Conservation (phyloP, 2,888 invertebrate species). For the Lysandra coridon region DNA sequence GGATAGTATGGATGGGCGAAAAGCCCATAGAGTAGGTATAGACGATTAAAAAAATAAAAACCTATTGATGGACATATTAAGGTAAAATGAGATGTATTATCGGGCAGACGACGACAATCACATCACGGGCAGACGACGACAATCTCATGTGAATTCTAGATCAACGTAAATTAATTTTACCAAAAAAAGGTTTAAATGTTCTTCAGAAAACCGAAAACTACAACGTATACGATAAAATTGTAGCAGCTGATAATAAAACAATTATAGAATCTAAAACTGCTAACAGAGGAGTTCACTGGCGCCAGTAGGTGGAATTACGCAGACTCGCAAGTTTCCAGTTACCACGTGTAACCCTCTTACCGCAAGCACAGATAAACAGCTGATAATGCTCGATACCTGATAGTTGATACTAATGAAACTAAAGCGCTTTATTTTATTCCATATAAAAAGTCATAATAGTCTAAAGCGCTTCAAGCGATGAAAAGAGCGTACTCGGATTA, state of each 20-base stretch:
- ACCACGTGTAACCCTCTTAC: conserved; percentile 53
- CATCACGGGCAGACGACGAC: too few relatives aligned
- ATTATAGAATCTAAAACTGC: conserved; percentile 5
- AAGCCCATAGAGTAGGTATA: too few relatives aligned
- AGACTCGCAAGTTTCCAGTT: conserved; percentile 38
- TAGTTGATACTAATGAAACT: not conserved
- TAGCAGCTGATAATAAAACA: not conserved
- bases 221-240: not conserved
- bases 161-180: too few relatives aligned
- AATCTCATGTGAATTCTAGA: too few relatives aligned
- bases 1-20: too few relatives aligned
- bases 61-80: too few relatives aligned
- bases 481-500: not conserved
- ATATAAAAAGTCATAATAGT: not conserved
- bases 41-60: too few relatives aligned
- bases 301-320: conserved; percentile 35
- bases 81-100: too few relatives aligned
- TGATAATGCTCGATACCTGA: conserved; percentile 29
- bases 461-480: conserved; percentile 2
- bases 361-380: conserved; percentile 43
- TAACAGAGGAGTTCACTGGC: conserved; percentile 2
- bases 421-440: conserved; percentile 6
- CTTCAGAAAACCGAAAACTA: too few relatives aligned
- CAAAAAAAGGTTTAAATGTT: too few relatives aligned
- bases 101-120: too few relatives aligned